Percentiles rank a stretch among this genome's conserved stretches.
phyloP scores from a whole-genome alignment of 2,888 invertebrate genomes.

The Sialis fuliginosa region DNA sequence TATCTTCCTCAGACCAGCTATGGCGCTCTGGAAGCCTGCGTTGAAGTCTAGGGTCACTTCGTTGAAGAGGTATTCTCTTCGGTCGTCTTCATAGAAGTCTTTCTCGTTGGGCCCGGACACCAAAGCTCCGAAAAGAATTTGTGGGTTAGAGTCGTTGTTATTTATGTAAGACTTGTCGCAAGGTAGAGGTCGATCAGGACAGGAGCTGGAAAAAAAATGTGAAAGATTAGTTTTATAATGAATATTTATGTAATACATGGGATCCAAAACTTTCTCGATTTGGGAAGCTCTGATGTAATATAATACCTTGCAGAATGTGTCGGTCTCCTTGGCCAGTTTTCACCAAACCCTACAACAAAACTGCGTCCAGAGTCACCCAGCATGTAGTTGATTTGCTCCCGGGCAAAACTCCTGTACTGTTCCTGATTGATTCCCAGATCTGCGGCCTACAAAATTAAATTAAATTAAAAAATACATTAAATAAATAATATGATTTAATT shows the following conservation, averaged over 20 bases:
- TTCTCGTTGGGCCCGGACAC: constrained; percentile 36
- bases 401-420: constrained; percentile 29
- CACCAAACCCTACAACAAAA: constrained; percentile 34
- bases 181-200: constrained; percentile 26
- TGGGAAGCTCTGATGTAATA: background rate
- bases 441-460: constrained; percentile 19
- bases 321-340: constrained; percentile 31
- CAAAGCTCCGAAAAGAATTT: constrained; percentile 32
- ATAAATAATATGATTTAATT: background rate
- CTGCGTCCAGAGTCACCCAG: constrained; percentile 32
- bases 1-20: constrained; percentile 29
- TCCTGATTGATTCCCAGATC: constrained; percentile 18
- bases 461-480: background rate
- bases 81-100: constrained; percentile 30
- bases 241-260: background rate
- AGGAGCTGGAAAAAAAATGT: constrained; percentile 24
- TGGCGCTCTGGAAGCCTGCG: constrained; percentile 33
- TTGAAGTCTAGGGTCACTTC: constrained; percentile 37
- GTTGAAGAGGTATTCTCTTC: constrained; percentile 33
- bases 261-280: background rate
- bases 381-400: constrained; percentile 34
- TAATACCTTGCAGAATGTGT: constrained; percentile 32
- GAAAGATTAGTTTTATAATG: background rate
- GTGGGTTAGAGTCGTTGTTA: constrained; percentile 28
- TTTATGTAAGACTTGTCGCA: constrained; percentile 31